A percentile compares a stretch with the other conserved stretches of the same genome.
These are phyloP conservation scores for Trididemnum clinides DNA, from an alignment of 23 tunicate genomes.

Conservation along the genomic window DNA sequence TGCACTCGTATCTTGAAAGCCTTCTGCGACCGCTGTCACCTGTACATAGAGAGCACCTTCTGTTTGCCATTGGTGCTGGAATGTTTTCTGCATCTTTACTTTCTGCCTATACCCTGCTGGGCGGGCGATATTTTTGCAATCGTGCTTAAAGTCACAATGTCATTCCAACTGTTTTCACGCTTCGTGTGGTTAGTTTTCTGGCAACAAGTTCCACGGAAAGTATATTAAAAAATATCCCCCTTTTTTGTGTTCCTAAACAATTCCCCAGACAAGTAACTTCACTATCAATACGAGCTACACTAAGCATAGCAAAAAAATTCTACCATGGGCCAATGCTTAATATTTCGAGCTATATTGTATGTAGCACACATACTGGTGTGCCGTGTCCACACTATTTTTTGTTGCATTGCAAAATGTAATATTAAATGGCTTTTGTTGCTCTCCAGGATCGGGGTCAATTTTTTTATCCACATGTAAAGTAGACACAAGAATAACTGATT, in stretches of 20 bases:
- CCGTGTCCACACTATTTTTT: too few species aligned
- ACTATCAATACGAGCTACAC: not conserved
- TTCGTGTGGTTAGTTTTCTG: not conserved
- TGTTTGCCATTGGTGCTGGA: not conserved
- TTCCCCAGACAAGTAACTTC: not conserved
- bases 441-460: too few species aligned
- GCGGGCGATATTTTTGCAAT: not conserved
- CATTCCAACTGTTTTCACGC: not conserved
- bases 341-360: too few species aligned
- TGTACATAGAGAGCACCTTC: too few species aligned
- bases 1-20: not conserved
- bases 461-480: too few species aligned
- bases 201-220: not conserved
- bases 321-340: too few species aligned
- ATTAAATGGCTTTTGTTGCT: too few species aligned
- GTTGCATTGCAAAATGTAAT: too few species aligned
- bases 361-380: too few species aligned
- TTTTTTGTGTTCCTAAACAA: not conserved
- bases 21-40: not conserved
- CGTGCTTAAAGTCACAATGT: not conserved
- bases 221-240: not conserved
- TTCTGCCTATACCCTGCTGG: not conserved
- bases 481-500: too few species aligned
- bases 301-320: too few species aligned
- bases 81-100: not conserved